phyloP scores from a whole-genome alignment of 2,113 vertebrate genomes.

The Ciconia boyciana region DNA sequence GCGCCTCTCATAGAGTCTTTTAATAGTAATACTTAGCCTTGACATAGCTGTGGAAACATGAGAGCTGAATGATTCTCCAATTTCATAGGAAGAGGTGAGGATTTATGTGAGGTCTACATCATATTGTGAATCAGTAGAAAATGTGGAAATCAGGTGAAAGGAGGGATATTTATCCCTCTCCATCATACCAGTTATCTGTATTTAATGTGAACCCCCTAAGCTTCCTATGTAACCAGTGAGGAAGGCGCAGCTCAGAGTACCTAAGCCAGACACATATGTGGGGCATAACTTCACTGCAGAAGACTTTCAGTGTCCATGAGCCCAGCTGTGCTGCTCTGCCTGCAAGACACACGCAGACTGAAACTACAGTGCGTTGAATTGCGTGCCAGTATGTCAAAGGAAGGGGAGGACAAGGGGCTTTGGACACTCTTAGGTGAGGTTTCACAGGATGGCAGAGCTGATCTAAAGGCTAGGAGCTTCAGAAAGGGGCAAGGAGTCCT shows the following conservation, averaged over 20 bases:
- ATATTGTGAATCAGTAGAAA: not conserved
- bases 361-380: not conserved
- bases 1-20: not conserved
- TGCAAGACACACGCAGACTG: not conserved
- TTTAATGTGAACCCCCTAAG: not conserved
- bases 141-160: not conserved
- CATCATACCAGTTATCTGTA: not conserved
- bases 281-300: not conserved
- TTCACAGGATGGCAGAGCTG: not conserved
- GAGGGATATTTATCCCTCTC: not conserved
- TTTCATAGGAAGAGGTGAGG: not conserved
- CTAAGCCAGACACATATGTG: accelerated
- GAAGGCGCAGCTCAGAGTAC: not conserved
- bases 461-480: not conserved
- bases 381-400: not conserved
- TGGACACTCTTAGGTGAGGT: not conserved
- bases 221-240: not conserved
- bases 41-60: not conserved
- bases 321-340: not conserved
- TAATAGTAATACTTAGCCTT: not conserved
- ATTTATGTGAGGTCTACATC: not conserved
- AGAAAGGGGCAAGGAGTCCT: not conserved
- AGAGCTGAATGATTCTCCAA: not conserved
- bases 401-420: not conserved
- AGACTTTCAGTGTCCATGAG: not conserved